Evolutionary conservation across 2,797 vertebrate species (phyloP), one percentile per base, ranked within the genome.

Genomic region (Aeoliscus strigatus): DNA sequence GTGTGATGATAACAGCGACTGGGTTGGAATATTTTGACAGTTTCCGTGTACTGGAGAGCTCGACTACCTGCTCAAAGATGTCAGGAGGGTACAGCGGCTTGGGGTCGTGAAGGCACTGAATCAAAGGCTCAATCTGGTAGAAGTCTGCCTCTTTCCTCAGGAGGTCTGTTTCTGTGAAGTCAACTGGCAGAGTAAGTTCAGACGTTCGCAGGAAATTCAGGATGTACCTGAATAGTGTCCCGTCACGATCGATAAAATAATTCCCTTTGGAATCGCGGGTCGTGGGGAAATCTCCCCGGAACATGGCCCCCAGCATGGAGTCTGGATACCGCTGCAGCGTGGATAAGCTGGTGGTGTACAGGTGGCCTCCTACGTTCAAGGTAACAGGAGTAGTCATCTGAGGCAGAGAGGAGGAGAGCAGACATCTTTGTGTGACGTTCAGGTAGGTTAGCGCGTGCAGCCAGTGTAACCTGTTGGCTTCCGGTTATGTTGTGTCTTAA

Each of bases 231-330:
- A 99, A 99, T 53, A 98, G 92, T 5, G 94, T 93, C 63, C 96
- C 96, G 34, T 99, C 96, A 6, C 96, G 89, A 75, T 99, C 96
- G 5, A 99, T 99, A 73, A 99, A 99, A 76, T 98, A 99, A 82
- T 98, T 93, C 63, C 96, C 96, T 40, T 96, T 87, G 70, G 94
- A 87, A 72, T 99, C 96, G 28, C 92, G 90, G 11, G 93, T 90
- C 23, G 96, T 97, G 54, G 96, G 96, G 76, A 98, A 94, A 74
- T 96, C 95, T 7, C 96, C 96, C 35, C 94, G 85, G 78, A 99
- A 99, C 96, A 99, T 99, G 63, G 94, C 95, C 16, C 96, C 96
- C 45, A 99, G 87, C 96, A 99, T 99, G 50, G 95, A 98, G 83
- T 99, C 96, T 0, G 96, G 93, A 72, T 98, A 98, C 21, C 96